Percentiles rank a stretch among this genome's conserved stretches.
These are phyloP conservation scores for Cynaeus angustus DNA, from an alignment of 2,888 invertebrate species.

Conservation along the genomic window DNA sequence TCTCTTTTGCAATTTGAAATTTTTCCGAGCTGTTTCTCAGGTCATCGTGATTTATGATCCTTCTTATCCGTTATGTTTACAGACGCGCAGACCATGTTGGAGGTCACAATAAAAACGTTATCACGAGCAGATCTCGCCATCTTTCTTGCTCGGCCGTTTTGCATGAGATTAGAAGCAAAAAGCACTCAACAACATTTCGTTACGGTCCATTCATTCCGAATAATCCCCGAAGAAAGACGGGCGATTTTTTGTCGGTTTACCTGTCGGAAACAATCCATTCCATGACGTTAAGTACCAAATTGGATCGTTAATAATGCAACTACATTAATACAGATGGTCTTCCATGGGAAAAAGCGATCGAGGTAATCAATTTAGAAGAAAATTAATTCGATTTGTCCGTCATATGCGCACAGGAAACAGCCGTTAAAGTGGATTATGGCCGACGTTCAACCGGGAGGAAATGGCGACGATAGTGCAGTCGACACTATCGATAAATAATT, in stretches of 20 bases:
- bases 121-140: slow-evolving; percentile 25
- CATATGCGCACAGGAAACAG: slow-evolving; percentile 38
- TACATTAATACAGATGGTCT: slow-evolving; percentile 43
- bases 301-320: slow-evolving; percentile 38
- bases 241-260: slow-evolving; percentile 17
- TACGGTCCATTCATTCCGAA: slow-evolving; percentile 10
- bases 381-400: slow-evolving; percentile 48
- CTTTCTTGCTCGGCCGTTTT: slow-evolving; percentile 13
- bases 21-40: slow-evolving; percentile 28
- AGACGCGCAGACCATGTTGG: slow-evolving; percentile 16
- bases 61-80: slow-evolving; percentile 22
- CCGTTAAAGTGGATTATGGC: slow-evolving; percentile 46
- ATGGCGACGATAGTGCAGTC: slow-evolving; percentile 27
- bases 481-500: slow-evolving; percentile 42
- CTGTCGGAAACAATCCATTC: slow-evolving; percentile 32
- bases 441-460: slow-evolving; percentile 39
- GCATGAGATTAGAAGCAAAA: slow-evolving; percentile 19
- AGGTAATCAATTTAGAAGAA: slow-evolving; percentile 46
- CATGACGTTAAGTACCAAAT: slow-evolving; percentile 27
- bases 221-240: slow-evolving; percentile 11
- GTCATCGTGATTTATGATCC: slow-evolving; percentile 39
- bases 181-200: slow-evolving; percentile 16
- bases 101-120: slow-evolving; percentile 26
- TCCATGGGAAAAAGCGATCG: slow-evolving; percentile 17
- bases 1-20: slow-evolving; percentile 17